Conservation (phyloP, 1,140 invertebrate genomes). For the Drosophila micromelanica region DNA sequence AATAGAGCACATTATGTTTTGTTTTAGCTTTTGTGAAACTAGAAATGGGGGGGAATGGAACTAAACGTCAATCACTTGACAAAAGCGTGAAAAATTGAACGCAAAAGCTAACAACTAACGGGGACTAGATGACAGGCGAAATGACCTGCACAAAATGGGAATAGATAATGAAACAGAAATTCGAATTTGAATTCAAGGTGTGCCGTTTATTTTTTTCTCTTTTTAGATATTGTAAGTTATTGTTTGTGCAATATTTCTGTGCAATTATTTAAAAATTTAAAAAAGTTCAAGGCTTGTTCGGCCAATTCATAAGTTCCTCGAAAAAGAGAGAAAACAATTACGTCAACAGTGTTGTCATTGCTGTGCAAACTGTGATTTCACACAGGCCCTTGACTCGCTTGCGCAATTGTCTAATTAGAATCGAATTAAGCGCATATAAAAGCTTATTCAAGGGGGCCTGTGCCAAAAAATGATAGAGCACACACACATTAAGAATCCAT, state of each 20-base stretch:
- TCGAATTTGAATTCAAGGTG: conserved; percentile 16
- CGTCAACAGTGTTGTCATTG: conserved; percentile 54
- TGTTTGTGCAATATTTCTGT: not conserved
- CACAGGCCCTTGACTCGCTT: conserved; percentile 10
- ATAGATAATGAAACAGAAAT: conserved; percentile 26
- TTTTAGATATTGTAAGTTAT: not conserved
- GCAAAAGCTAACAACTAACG: conserved; percentile 43
- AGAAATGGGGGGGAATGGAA: conserved; percentile 33
- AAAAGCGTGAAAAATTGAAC: conserved; percentile 43
- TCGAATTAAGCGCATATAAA: conserved; percentile 59
- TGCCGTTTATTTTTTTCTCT: conserved; percentile 11
- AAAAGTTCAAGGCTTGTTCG: not conserved
- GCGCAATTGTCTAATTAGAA: conserved; percentile 75
- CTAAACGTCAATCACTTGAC: conserved; percentile 69
- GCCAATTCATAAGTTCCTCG: conserved; percentile 2
- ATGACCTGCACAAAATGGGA: conserved; percentile 11
- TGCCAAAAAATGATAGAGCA: conserved; percentile 36
- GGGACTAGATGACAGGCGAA: conserved; percentile 23
- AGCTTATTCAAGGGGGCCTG: conserved; percentile 24
- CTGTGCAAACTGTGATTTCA: conserved; percentile 53
- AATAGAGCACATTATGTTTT: conserved; percentile 67
- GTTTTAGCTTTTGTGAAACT: conserved; percentile 52
- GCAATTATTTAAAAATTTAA: not conserved
- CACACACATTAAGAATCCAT: conserved; percentile 42
- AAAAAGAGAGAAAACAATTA: conserved; percentile 29